Conservation (phyloP, 2,797 vertebrate genomes). For the Bradypodion ventrale region DNA sequence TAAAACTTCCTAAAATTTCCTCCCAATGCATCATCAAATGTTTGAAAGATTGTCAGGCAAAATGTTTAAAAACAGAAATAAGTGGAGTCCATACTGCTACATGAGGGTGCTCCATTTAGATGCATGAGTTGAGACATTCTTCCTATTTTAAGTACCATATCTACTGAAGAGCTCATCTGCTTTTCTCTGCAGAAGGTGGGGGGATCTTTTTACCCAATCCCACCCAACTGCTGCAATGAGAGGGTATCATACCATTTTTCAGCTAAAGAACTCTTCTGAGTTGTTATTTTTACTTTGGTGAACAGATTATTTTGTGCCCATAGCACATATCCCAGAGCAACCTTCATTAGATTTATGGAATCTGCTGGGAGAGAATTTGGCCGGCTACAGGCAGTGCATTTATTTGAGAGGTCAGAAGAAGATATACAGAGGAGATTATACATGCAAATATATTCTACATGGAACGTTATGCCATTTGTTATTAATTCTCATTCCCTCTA, state of each 20-base stretch:
- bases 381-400: neutral
- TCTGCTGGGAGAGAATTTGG: neutral
- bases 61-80: neutral
- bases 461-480: conserved; percentile 33
- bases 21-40: neutral
- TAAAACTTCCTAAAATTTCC: neutral
- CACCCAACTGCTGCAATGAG: too few relatives aligned
- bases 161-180: neutral
- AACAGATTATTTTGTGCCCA: neutral
- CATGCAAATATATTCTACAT: conserved; percentile 37
- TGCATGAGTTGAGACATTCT: neutral
- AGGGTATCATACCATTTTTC: neutral
- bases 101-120: too few relatives aligned
- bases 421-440: conserved; percentile 15
- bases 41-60: neutral
- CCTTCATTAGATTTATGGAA: conserved; percentile 10
- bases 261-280: neutral
- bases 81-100: neutral
- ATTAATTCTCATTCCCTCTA: conserved; percentile 3
- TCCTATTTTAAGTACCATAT: too few relatives aligned
- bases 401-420: neutral
- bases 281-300: neutral
- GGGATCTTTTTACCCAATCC: neutral
- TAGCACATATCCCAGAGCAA: neutral
- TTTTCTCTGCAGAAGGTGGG: neutral